These are phyloP conservation scores for Ditula angustiorana DNA, from an alignment of 2,888 invertebrate species.

Conservation along the genomic window DNA sequence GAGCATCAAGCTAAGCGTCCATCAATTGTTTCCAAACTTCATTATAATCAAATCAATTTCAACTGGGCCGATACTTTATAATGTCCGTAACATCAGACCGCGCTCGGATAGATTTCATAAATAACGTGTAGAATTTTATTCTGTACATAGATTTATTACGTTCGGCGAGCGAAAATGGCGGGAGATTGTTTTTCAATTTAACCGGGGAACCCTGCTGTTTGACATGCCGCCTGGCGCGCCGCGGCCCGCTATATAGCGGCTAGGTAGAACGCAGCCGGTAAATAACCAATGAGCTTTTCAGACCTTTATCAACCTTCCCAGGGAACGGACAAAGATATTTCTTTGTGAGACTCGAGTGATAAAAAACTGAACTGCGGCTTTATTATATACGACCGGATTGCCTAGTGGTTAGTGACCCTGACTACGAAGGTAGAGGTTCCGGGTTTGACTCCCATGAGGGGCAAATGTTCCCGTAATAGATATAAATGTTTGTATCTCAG, in stretches of 20 bases:
- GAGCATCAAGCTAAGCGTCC: constrained; percentile 30
- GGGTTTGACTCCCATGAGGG: too few relatives aligned
- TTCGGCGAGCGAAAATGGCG: constrained; percentile 84
- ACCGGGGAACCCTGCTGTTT: constrained; percentile 81
- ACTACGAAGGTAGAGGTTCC: too few relatives aligned
- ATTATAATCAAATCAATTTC: constrained; percentile 40
- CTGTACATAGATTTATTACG: constrained; percentile 85
- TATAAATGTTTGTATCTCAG: too few relatives aligned
- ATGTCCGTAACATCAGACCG: constrained; percentile 63
- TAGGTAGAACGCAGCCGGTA: constrained; percentile 11
- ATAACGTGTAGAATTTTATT: constrained; percentile 82
- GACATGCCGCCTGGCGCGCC: constrained; percentile 76
- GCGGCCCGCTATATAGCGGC: constrained; percentile 22
- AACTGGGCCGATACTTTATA: constrained; percentile 45
- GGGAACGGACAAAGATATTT: not conserved
- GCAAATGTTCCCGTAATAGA: too few relatives aligned
- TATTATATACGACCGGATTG: too few relatives aligned
- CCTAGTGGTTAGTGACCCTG: too few relatives aligned
- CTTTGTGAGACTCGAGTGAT: not conserved
- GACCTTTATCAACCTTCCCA: constrained; percentile 32
- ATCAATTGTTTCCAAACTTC: constrained; percentile 39
- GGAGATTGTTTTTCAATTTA: constrained; percentile 86
- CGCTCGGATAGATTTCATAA: constrained; percentile 82
- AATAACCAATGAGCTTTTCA: constrained; percentile 50
- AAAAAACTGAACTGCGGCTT: not conserved